Evolutionary conservation across 2,797 vertebrate species (phyloP).

Genomic region (Lateolabrax maculatus): DNA sequence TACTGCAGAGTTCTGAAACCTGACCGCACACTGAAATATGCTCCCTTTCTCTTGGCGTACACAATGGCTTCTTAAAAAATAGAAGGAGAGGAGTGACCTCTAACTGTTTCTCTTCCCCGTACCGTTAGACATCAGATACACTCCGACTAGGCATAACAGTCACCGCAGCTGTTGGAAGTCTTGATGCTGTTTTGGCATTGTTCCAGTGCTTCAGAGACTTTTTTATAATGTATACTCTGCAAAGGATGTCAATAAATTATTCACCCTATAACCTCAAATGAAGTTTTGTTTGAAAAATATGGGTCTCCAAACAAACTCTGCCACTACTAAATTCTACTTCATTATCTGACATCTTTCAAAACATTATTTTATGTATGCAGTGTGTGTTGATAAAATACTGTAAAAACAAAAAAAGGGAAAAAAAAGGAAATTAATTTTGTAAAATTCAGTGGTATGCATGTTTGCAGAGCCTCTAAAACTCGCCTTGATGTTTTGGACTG

Average conservation of each 20-base stretch:
- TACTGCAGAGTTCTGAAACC: constrained; percentile 64
- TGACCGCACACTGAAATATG: constrained; percentile 57
- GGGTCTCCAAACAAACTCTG: constrained; percentile 48
- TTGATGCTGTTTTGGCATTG: constrained; percentile 43
- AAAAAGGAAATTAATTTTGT: constrained; percentile 58
- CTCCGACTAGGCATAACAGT: constrained; percentile 16
- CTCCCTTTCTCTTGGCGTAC: constrained; percentile 43
- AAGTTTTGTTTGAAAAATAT: constrained; percentile 50
- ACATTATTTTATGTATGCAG: not conserved
- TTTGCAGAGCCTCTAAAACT: constrained; percentile 51
- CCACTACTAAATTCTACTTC: constrained; percentile 7
- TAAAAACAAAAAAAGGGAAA: constrained; percentile 1
- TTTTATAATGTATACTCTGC: constrained; percentile 53
- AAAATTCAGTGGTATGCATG: constrained; percentile 32
- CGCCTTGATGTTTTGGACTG: constrained; percentile 48
- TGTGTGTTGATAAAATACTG: constrained; percentile 14
- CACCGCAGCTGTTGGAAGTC: constrained; percentile 33
- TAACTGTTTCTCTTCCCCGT: constrained; percentile 56
- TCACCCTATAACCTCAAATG: constrained; percentile 56
- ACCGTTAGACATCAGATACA: constrained; percentile 56
- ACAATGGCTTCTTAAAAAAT: constrained; percentile 51
- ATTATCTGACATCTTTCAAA: constrained; percentile 8
- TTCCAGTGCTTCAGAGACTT: constrained; percentile 48
- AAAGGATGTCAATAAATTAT: constrained; percentile 67
- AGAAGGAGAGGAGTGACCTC: constrained; percentile 63